Evolutionary conservation across 2,797 vertebrate species (phyloP), one percentile per base, ranked within the genome.

Genomic region (Kryptopterus vitreolus): DNA sequence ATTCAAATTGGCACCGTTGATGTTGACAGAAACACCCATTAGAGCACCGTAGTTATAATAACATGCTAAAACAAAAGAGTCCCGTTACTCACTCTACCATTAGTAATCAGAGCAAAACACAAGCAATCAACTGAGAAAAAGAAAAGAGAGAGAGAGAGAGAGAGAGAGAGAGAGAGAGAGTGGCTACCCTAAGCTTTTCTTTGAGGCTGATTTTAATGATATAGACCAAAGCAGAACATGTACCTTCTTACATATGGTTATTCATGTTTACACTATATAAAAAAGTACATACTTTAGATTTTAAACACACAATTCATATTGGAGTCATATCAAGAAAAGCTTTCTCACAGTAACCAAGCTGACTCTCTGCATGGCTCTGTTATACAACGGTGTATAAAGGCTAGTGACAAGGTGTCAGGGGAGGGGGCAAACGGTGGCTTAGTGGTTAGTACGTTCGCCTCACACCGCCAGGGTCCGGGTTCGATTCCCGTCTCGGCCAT

Each of bases 91-190:
- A 35, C 46, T 29, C 16, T 65, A 26, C 58, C 13, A 63, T 80
- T 73, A 43, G 59, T 50, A 73, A 80, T 80, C 78, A 73, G 31
- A 26, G 59, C 57, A 22, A 80, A 65, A 63, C 57, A 26, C 0
- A 2, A 69, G 66, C 46, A 29, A 48, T 48, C 43, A 48, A 48
- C 38, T 7, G 6, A 22, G 31, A 5, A 1, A n/a, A 35, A n/a
- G 26, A 11, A 22, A 1, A 1, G 20, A 22, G 20, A 55, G 53
- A 65, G 62, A 66, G 35, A 26, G n/a, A 46, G 65, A 24, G 35
- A 24, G 38, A 68, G 33, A 62, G 15, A 20, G 20, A 18, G 15
- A 48, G 43, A 26, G 52, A 72, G 31, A n/a, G 26, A 35, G 24
- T 29, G 26, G 16, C 13, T 50, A 33, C 48, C 11, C n/a, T 55